phyloP scores from a whole-genome alignment of 1,140 invertebrate species.

The Bradysia coprophila region DNA sequence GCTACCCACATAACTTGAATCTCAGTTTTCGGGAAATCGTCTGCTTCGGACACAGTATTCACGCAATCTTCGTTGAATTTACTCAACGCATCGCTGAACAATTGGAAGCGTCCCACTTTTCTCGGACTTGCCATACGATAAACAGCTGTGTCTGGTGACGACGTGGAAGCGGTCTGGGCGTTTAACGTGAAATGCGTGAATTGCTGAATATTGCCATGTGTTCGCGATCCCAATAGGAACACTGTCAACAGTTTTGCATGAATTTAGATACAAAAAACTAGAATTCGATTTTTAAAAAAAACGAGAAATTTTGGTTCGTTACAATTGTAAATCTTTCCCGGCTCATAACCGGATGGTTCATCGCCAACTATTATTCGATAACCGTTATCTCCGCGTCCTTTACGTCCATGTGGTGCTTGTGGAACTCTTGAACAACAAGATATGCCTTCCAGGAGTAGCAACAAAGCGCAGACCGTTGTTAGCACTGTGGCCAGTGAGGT shows the following conservation, averaged over 20 bases:
- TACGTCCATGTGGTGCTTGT: background rate
- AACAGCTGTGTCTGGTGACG: conserved; percentile 20
- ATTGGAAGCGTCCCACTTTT: conserved; percentile 54
- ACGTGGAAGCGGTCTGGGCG: conserved; percentile 39
- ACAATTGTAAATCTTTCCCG: conserved; percentile 51
- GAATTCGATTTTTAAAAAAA: conserved; percentile 1
- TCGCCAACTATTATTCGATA: conserved; percentile 59
- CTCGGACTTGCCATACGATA: conserved; percentile 22
- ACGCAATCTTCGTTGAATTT: conserved; percentile 71
- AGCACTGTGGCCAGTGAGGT: too few species aligned
- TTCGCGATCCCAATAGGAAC: conserved; percentile 51
- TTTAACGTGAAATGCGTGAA: conserved; percentile 69
- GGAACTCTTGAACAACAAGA: background rate
- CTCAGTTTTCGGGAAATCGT: conserved; percentile 63
- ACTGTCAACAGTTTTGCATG: conserved; percentile 29
- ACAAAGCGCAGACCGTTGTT: too few species aligned
- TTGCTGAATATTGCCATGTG: conserved; percentile 48
- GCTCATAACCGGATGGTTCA: conserved; percentile 53
- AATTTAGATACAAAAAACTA: background rate
- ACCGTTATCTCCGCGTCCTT: conserved; percentile 47
- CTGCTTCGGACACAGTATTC: conserved; percentile 65
- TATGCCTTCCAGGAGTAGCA: too few species aligned
- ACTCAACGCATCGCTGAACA: conserved; percentile 59
- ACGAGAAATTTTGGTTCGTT: conserved; percentile 2
- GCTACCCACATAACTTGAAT: conserved; percentile 83